These are phyloP conservation scores for Leptura quadrifasciata DNA, from an alignment of 2,888 invertebrate genomes.

Conservation along the genomic window DNA sequence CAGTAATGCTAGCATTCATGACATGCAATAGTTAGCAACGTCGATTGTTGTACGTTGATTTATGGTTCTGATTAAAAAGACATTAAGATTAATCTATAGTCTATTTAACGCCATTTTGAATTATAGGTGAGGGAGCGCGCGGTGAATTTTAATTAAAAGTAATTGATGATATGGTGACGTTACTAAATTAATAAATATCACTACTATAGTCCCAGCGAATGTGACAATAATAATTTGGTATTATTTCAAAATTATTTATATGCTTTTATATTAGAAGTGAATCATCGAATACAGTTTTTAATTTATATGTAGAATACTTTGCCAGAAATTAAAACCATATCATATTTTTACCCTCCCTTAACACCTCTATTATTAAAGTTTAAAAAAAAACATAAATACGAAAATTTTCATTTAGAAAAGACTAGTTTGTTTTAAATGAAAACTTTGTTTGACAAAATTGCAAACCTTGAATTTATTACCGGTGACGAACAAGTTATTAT, in stretches of 20 bases:
- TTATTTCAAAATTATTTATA: background rate
- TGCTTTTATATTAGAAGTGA: background rate
- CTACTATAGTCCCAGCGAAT: background rate
- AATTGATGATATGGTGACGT: background rate
- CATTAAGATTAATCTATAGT: constrained; percentile 32
- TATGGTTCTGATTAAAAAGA: constrained; percentile 36
- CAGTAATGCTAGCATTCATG: constrained; percentile 25
- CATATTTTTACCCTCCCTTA: too few species aligned
- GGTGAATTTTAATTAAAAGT: constrained; percentile 6
- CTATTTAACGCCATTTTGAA: constrained; percentile 20
- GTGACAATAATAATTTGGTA: background rate
- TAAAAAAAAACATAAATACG: too few species aligned
- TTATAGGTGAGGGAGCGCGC: constrained; percentile 1
- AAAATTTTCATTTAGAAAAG: too few species aligned
- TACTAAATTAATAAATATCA: background rate
- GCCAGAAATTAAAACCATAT: too few species aligned
- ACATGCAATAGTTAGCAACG: constrained; percentile 26
- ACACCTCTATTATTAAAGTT: too few species aligned
- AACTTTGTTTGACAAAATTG: too few species aligned
- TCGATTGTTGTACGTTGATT: constrained; percentile 22
- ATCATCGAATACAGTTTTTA: too few species aligned
- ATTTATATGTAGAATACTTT: too few species aligned
- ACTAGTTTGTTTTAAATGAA: too few species aligned
- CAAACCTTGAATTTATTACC: too few species aligned
- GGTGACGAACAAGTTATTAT: too few species aligned